These are phyloP conservation scores for Camponotus floridanus DNA, from an alignment of 1,140 invertebrate species.

Conservation along the genomic window DNA sequence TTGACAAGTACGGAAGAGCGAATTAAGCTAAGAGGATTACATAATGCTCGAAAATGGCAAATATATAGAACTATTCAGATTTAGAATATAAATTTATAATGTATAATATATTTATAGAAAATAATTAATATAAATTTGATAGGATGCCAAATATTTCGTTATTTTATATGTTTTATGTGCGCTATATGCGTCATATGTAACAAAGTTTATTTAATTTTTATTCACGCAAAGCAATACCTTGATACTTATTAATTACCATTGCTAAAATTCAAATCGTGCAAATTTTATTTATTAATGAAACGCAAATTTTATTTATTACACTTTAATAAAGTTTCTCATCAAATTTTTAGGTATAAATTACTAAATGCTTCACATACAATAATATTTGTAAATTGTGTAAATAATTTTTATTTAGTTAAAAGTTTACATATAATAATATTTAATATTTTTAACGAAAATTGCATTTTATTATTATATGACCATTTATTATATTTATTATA, in stretches of 20 bases:
- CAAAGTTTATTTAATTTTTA: neutral
- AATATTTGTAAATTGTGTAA: neutral
- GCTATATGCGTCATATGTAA: neutral
- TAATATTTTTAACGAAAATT: neutral
- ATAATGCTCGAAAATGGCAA: conserved; percentile 10
- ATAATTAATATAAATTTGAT: neutral
- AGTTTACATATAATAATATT: neutral
- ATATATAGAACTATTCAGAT: neutral
- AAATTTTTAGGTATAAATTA: neutral
- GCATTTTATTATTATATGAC: neutral
- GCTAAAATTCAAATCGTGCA: neutral
- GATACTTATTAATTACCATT: neutral
- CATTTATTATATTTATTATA: conserved; percentile 13
- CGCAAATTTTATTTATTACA: neutral
- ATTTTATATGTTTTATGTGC: neutral
- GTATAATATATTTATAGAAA: neutral
- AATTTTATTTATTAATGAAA: neutral
- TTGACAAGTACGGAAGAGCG: conserved; percentile 18
- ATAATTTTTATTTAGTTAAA: neutral
- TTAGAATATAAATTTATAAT: neutral
- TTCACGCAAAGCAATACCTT: neutral
- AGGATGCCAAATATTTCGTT: neutral
- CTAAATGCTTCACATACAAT: neutral
- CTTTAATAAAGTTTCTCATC: neutral
- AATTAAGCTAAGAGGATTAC: conserved; percentile 40